Conservation (phyloP, 2,888 invertebrate species). For the Pogonocherus hispidulus region DNA sequence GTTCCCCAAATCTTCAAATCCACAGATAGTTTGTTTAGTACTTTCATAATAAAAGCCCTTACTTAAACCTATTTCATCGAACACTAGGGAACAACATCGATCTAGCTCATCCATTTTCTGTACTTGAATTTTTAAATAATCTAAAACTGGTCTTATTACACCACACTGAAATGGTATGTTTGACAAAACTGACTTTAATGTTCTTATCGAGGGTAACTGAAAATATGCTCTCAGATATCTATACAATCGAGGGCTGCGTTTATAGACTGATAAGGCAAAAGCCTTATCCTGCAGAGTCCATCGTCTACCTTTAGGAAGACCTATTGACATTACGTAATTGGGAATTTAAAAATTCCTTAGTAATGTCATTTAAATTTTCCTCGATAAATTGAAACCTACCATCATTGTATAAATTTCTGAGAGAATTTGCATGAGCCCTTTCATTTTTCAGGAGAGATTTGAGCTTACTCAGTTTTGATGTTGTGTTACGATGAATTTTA, state of each 20-base stretch:
- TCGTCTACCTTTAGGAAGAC: slow-evolving; percentile 36
- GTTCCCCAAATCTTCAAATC: slow-evolving; percentile 43
- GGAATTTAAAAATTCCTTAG: slow-evolving; percentile 47
- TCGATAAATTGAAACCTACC: too few relatives aligned
- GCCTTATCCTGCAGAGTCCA: slow-evolving; percentile 46
- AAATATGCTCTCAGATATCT: slow-evolving; percentile 43
- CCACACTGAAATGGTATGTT: slow-evolving; percentile 48
- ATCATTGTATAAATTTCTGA: too few relatives aligned
- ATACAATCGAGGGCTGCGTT: slow-evolving; percentile 49
- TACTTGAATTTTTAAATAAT: slow-evolving; percentile 35
- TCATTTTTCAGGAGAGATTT: neutral
- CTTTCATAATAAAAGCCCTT: too few relatives aligned
- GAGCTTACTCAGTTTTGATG: too few relatives aligned
- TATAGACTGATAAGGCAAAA: slow-evolving; percentile 50
- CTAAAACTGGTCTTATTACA: slow-evolving; percentile 38
- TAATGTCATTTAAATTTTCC: too few relatives aligned
- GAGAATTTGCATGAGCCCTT: too few relatives aligned
- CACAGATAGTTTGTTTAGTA: slow-evolving; percentile 31
- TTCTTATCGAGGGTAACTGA: slow-evolving; percentile 48
- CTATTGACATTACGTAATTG: slow-evolving; percentile 42
- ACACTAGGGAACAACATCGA: too few relatives aligned
- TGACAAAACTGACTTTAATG: slow-evolving; percentile 48
- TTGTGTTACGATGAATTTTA: too few relatives aligned
- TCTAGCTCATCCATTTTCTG: slow-evolving; percentile 43
- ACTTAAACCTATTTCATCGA: too few relatives aligned